Base-by-base conservation (phyloP, 2,113 vertebrate species). In the Gymnorhina tibicen region DNA sequence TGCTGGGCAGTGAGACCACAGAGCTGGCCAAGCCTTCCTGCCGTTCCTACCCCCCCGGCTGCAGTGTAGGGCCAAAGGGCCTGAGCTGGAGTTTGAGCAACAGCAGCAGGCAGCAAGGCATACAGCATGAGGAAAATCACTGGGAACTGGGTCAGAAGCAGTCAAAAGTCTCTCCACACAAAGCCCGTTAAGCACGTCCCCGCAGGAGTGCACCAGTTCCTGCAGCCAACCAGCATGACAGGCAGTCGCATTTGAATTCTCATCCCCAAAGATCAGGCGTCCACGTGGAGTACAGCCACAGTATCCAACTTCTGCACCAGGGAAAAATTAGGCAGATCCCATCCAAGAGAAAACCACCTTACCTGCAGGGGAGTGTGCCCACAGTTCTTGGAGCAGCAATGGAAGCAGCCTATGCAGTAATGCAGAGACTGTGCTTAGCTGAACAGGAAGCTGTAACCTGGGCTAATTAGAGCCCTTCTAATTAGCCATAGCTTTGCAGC, bases 221-320 rank as follows among this genome's bases (percentile, higher is more conserved):
- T 56, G 24, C 46, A 30, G 69, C 32, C 50, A 58, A 17, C 19
- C 42, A 67, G 67, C 62, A 59, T 0, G 0, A 70, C 0, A 1
- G 3, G 21, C 23, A 56, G 13, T 18, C 10, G 1, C 16, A 11
- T 14, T 41, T 0, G 6, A 81, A n/a, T 81, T 73, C 68, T 60
- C 35, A 60, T 11, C 2, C 28, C 33, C 16, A n/a, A 37, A 27
- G 13, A 59, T 19, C 12, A 28, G 68, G 13, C n/a, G 14, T 19
- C 27, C 5, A 1, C 0, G 0, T 8, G 23, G n/a, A 41, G 28
- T 5, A 55, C 50, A 60, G 53, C 24, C 66, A 59, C 27, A 70
- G 55, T 27, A 85, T 33, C 32, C 56, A 59, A 20, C 6, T 46
- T 84, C 24, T 63, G 26, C 47, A 39, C 8, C 33, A 30, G 26